Base-by-base conservation (phyloP, 1,140 invertebrate genomes). In the Galleria mellonella region DNA sequence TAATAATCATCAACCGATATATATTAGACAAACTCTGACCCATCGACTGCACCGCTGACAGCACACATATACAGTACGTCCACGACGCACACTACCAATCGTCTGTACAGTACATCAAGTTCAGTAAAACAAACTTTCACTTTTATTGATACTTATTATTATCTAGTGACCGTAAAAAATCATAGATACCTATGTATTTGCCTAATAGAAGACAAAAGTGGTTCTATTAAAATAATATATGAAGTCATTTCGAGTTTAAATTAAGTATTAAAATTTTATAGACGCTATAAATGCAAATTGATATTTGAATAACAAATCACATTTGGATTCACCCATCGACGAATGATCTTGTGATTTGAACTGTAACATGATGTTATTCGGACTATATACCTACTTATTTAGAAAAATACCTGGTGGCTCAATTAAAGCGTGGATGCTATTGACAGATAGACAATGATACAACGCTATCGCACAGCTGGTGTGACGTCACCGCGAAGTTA, bases 401-500 rank as follows among this genome's bases (percentile, higher is more conserved):
- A 4, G 9, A 8, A 14, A 7, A 15, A 4, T 15, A 9, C 4
- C 10, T 17, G 15, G 8, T 9, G 3, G 4, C 14, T 37, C 14
- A 17, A 15, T 37, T 37, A 23, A 3, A 23, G 17, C 17, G 17
- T 17, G 10, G 9, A 15, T 17, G 35, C 13, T 62, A 51, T 50
- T 56, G 61, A 32, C 36, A 40, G 27, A 47, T 14, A 47, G 32
- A 47, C 10, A 47, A 31, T 30, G 38, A 67, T 62, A 65, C 60
- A 46, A 53, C 45, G 69, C 57, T 68, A 62, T 72, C 57, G 63
- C 36, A 58, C 63, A 73, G 74, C 70, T 72, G 66, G 38, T 47
- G 45, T 75, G 72, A 78, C 74, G 74, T 78, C 70, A 78, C 64
- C 30, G 49, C 41, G 46, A 45, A 43, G 53, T 55, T 48, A 51